A percentile compares a stretch with the other conserved stretches of the same genome.
phyloP scores from a whole-genome alignment of 2,113 vertebrate species.

The Ondatra zibethicus region DNA sequence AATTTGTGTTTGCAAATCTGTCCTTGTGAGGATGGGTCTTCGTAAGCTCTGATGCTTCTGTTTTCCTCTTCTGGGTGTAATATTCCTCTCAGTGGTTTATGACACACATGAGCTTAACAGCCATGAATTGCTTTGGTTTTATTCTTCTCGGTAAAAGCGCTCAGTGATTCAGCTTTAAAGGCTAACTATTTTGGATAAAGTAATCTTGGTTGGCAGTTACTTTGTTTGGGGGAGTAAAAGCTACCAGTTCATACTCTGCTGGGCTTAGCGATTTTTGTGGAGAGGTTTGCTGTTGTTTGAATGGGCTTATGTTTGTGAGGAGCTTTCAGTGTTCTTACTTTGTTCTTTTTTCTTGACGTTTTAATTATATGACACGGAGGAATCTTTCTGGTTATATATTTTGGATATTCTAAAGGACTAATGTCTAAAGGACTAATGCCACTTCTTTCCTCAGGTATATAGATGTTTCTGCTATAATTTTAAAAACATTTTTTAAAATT shows the following conservation, averaged over 20 bases:
- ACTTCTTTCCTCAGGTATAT: neutral
- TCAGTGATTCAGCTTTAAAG: neutral
- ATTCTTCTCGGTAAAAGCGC: neutral
- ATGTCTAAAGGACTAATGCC: neutral
- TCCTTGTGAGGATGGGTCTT: neutral
- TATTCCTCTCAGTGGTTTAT: neutral
- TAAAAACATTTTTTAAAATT: neutral
- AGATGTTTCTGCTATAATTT: neutral
- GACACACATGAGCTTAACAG: neutral
- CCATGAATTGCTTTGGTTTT: neutral
- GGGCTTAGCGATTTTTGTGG: neutral
- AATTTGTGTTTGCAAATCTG: neutral
- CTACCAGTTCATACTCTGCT: neutral
- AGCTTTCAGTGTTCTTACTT: neutral
- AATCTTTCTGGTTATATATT: neutral
- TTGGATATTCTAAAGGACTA: neutral
- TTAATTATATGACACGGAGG: neutral
- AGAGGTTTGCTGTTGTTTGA: neutral
- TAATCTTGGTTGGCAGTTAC: neutral
- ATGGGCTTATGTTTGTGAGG: neutral
- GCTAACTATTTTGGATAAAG: neutral
- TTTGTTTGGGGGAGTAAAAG: neutral
- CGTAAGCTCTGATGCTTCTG: neutral
- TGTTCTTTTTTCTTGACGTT: neutral
- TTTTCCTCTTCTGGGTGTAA: neutral